Percentiles rank a stretch among this genome's conserved stretches.
phyloP scores from a whole-genome alignment of 2,797 vertebrate species.

The Gastrophryne carolinensis region DNA sequence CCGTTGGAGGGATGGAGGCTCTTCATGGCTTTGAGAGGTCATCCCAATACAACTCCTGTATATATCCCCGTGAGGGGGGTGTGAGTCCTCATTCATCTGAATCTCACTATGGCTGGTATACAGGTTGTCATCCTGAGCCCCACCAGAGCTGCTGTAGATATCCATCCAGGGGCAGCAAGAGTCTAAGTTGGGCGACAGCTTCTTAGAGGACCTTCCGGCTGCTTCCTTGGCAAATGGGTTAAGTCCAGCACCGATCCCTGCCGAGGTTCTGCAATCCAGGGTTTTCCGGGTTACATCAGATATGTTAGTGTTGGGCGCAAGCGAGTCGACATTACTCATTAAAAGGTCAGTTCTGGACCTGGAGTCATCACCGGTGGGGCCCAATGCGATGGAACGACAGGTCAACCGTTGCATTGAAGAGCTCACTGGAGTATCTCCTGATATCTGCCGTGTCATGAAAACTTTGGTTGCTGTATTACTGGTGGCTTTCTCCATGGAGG shows the following conservation, averaged over 20 bases:
- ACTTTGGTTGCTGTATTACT: too few species aligned
- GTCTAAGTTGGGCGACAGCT: neutral
- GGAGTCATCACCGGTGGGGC: neutral
- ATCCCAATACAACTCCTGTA: neutral
- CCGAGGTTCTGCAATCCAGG: neutral
- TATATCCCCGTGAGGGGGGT: neutral
- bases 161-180: too few species aligned
- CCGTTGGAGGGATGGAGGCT: neutral
- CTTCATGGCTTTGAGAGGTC: neutral
- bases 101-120: neutral
- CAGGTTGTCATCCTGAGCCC: neutral
- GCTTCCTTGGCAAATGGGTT: neutral
- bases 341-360: neutral
- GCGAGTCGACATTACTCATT: neutral
- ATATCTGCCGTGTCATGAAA: too few species aligned
- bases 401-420: too few species aligned
- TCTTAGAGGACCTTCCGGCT: neutral
- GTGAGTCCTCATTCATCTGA: neutral
- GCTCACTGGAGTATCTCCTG: too few species aligned
- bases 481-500: too few species aligned
- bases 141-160: neutral
- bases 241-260: neutral
- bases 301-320: neutral
- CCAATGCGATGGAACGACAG: too few species aligned
- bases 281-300: neutral